Evolutionary conservation across 2,797 vertebrate species (phyloP), one percentile per base, ranked within the genome.

Genomic region (Remorina albescens): DNA sequence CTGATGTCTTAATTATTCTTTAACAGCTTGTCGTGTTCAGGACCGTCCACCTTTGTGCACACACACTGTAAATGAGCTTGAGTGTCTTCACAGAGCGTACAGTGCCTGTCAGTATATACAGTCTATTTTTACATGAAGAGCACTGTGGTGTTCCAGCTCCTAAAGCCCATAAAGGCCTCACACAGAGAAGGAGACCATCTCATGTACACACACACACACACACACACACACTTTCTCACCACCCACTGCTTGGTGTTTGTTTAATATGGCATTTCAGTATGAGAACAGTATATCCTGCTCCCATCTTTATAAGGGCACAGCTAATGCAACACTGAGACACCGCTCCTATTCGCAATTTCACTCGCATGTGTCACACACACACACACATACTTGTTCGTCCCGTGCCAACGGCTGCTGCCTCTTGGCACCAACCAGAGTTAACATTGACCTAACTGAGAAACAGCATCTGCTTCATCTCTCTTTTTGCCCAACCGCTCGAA

Each of bases 221-320:
- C 44, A 74, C 63, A 42, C 56, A 68, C 71, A 58, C 9, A 41
- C 61, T 28, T 62, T 67, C 78, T 81, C 71, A 80, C 87, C 83
- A 87, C 86, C 85, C 83, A 87, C 84, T 64, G 58, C 81, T 83
- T 54, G 58, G 55, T 92, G 85, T 91, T 93, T 89, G 78, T 92
- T 88, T 91, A 92, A 91, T 82, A 89, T 90, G 85, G 80, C 83
- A 80, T 82, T 86, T 90, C 75, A 86, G 77, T 80, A 67, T 70
- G 84, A 87, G 90, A 86, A 90, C 85, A 88, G 85, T 86, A 88
- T 88, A 91, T 89, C 88, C 83, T 66, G 62, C 78, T 84, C 72
- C 50, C 68, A 59, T 82, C 89, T 91, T 91, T 91, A 91, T 90
- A 91, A 89, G 88, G 88, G 71, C 84, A 89, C 65, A 83, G 80